phyloP scores from a whole-genome alignment of 2,113 vertebrate genomes.

The Alces alces region DNA sequence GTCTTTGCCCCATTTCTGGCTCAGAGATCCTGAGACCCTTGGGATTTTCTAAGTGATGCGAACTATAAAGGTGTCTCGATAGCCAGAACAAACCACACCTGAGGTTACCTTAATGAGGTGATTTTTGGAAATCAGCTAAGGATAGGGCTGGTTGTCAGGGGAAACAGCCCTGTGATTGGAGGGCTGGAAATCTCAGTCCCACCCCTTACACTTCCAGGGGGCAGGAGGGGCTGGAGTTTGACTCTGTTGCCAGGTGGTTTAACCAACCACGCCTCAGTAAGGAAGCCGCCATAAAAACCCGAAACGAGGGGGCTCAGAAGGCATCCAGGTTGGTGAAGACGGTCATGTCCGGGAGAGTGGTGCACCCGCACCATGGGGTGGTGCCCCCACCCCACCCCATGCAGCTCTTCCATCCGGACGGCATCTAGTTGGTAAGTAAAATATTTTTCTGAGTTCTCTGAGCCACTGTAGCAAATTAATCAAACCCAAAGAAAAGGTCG shows the following conservation, averaged over 20 bases:
- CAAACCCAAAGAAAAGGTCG: background rate
- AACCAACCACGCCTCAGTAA: fast-evolving
- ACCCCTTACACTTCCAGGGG: background rate
- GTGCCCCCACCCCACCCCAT: fast-evolving
- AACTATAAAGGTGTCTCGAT: background rate
- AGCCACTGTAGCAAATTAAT: background rate
- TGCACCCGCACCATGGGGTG: too few species aligned
- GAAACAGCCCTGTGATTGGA: background rate
- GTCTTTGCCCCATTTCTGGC: background rate
- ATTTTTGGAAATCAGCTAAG: background rate
- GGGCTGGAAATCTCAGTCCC: background rate
- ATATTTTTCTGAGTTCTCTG: background rate
- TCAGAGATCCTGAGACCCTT: background rate
- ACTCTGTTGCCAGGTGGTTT: too few species aligned
- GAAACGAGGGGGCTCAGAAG: fast-evolving
- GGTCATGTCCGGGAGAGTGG: background rate
- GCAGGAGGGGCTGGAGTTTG: background rate
- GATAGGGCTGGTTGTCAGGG: background rate
- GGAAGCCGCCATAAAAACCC: background rate
- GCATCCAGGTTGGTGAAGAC: too few species aligned
- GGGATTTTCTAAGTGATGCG: background rate
- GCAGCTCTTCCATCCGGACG: background rate
- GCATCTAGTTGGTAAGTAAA: background rate
- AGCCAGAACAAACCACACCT: background rate
- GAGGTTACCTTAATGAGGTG: background rate